phyloP scores from a whole-genome alignment of 2,888 invertebrate species.

The Emmelina monodactyla region DNA sequence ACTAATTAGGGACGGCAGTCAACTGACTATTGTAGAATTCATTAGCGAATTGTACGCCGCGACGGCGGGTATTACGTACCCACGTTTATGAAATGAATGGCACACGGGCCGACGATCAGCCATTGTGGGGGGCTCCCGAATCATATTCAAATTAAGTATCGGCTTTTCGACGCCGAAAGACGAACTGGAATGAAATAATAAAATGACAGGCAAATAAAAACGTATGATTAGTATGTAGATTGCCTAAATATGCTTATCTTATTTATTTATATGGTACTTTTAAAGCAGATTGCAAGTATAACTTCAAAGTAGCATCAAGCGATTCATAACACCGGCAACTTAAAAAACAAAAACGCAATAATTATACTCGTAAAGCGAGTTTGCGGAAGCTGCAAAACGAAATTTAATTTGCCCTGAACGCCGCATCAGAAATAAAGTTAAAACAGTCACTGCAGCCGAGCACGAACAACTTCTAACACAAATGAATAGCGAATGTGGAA shows the following conservation, averaged over 20 bases:
- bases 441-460: constrained; percentile 63
- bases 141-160: not conserved
- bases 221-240: too few relatives aligned
- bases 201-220: too few relatives aligned
- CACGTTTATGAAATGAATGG: constrained; percentile 6
- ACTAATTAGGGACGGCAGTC: constrained; percentile 43
- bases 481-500: constrained; percentile 67
- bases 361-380: constrained; percentile 57
- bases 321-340: constrained; percentile 37
- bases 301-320: constrained; percentile 34
- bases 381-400: constrained; percentile 64
- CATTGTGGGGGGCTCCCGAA: not conserved
- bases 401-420: constrained; percentile 67
- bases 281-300: too few relatives aligned
- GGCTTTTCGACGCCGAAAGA: not conserved
- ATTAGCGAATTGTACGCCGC: constrained; percentile 34
- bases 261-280: too few relatives aligned
- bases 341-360: constrained; percentile 43
- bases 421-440: constrained; percentile 67
- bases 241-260: too few relatives aligned
- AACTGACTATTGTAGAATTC: constrained; percentile 43
- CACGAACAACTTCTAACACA: constrained; percentile 63
- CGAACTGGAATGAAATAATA: not conserved
- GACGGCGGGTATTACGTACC: constrained; percentile 21
- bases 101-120: constrained; percentile 14